Conservation (phyloP, 2,888 invertebrate genomes). For the Argyresthia albistria region DNA sequence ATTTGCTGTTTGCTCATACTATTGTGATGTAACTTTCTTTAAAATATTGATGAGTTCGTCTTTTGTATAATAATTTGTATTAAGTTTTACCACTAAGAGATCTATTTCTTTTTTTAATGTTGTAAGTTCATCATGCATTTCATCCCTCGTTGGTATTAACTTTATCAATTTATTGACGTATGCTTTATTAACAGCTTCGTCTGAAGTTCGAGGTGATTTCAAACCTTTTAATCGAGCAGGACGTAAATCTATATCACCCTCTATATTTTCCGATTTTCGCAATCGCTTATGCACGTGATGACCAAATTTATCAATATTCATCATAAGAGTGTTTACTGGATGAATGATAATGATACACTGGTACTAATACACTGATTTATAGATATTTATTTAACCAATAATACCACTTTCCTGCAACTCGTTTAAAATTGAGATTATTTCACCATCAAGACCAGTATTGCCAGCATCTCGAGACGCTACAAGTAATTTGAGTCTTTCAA, state of each 20-base stretch:
- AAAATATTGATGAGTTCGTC: not conserved
- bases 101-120: not conserved
- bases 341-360: not conserved
- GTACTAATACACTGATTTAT: not conserved
- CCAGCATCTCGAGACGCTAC: constrained; percentile 16
- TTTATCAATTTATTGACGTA: not conserved
- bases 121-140: not conserved
- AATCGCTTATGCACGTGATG: not conserved
- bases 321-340: not conserved
- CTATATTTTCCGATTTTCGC: not conserved
- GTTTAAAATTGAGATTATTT: constrained; percentile 32
- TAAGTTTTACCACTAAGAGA: not conserved
- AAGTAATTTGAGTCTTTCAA: constrained; percentile 15
- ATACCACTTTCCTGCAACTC: constrained; percentile 15
- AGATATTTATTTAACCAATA: constrained; percentile 1
- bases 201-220: not conserved
- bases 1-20: not conserved
- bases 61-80: not conserved
- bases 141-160: not conserved
- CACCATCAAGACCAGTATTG: constrained; percentile 16
- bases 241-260: not conserved
- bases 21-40: not conserved
- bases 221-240: not conserved
- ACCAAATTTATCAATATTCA: not conserved
- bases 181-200: not conserved